These are phyloP conservation scores for Zaprionus nigranus DNA, from an alignment of 1,140 invertebrate species.

Conservation along the genomic window DNA sequence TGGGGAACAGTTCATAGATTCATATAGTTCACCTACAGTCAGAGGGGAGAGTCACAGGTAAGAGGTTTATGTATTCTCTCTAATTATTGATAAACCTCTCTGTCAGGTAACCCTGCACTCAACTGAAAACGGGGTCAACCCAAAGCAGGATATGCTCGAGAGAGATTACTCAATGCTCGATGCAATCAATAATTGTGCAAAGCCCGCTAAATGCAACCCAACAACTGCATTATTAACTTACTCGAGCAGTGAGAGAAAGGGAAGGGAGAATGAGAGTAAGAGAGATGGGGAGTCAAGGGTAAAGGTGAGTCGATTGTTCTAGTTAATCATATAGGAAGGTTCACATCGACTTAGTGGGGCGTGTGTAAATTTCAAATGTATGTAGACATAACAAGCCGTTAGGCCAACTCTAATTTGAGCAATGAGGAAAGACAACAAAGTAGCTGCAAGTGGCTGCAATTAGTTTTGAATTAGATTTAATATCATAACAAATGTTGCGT, in stretches of 20 bases:
- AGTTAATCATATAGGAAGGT: conserved; percentile 60
- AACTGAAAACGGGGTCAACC: neutral
- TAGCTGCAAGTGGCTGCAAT: neutral
- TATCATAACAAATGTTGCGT: conserved; percentile 50
- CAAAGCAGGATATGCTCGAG: neutral
- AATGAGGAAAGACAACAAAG: conserved; percentile 63
- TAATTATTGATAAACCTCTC: neutral
- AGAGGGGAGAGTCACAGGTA: neutral
- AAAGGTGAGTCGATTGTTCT: conserved; percentile 23
- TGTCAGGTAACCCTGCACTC: neutral
- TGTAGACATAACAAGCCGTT: conserved; percentile 42
- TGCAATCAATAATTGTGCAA: conserved; percentile 4
- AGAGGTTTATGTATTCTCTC: neutral
- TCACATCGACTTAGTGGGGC: neutral
- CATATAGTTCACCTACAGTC: no score
- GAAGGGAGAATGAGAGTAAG: neutral
- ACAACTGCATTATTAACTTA: neutral
- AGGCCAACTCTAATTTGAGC: conserved; percentile 43
- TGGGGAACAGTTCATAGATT: no score
- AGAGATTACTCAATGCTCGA: neutral
- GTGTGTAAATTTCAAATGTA: conserved; percentile 9
- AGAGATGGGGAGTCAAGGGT: neutral
- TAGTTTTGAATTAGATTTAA: conserved; percentile 71
- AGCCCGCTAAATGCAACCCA: neutral
- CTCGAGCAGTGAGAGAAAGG: neutral